Conservation (phyloP, 2,888 invertebrate genomes). For the Caenorhabditis parvicauda region DNA sequence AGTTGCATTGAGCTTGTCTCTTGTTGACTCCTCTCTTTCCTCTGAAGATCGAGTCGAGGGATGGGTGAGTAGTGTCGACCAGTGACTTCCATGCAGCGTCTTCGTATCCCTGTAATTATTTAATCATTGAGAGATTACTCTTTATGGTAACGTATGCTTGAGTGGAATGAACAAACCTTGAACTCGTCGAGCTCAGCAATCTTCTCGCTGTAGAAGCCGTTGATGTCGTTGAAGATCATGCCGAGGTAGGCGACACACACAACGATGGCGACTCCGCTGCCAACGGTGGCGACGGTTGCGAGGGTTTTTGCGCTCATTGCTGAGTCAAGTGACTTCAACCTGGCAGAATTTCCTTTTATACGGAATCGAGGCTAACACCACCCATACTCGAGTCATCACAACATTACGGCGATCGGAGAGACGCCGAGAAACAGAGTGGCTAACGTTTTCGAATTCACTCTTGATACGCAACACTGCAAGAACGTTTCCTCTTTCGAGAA, state of each 20-base stretch:
- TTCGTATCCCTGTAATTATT: conserved; percentile 29
- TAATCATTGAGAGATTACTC: no score
- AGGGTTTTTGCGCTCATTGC: conserved; percentile 19
- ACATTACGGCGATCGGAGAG: no score
- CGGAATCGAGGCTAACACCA: no score
- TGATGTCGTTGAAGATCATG: conserved; percentile 38
- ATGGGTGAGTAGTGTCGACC: conserved; percentile 21
- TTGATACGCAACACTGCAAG: no score
- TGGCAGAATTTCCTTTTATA: not conserved
- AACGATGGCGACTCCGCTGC: conserved; percentile 28
- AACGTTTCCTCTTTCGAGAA: no score
- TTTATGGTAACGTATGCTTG: no score
- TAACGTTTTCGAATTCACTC: no score
- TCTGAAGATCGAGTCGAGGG: no score
- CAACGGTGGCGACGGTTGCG: conserved; percentile 28
- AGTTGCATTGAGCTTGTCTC: conserved; percentile 38
- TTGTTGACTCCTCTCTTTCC: conserved; percentile 33
- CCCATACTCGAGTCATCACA: no score
- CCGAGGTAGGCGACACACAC: conserved; percentile 26
- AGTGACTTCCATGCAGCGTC: conserved; percentile 32
- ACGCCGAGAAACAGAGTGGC: no score
- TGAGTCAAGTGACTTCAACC: not conserved
- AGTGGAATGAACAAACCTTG: no score
- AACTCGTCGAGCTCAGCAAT: conserved; percentile 36
- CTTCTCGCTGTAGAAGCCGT: conserved; percentile 34